Conservation (phyloP, 2,797 vertebrate genomes). For the Enteromius afrohamiltoni region DNA sequence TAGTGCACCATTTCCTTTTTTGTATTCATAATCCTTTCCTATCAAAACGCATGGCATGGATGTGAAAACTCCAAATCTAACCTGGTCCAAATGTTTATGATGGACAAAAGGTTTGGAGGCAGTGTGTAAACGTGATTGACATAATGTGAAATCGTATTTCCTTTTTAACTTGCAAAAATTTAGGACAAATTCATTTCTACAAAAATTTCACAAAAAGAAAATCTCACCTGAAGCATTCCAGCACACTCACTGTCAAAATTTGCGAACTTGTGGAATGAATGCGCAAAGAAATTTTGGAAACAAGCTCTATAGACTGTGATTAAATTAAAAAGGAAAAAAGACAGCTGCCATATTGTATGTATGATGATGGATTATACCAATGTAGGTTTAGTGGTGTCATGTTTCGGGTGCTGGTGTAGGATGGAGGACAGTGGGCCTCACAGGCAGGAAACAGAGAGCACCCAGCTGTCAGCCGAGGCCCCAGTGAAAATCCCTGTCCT, state of each 20-base stretch:
- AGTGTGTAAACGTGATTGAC: too few species aligned
- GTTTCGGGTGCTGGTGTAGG: constrained; percentile 47
- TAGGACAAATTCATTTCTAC: background rate
- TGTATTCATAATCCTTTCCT: too few species aligned
- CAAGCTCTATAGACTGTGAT: constrained; percentile 20
- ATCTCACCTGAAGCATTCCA: background rate
- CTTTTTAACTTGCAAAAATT: too few species aligned
- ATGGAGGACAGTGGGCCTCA: constrained; percentile 52
- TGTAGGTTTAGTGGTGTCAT: constrained; percentile 51
- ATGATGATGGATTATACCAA: constrained; percentile 55
- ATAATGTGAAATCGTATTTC: too few species aligned
- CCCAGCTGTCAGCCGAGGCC: constrained; percentile 77
- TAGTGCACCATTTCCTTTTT: background rate
- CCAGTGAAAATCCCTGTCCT: constrained; percentile 83
- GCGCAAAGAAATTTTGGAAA: constrained; percentile 21
- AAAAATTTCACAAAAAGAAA: background rate
- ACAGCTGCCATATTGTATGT: constrained; percentile 49
- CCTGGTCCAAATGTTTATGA: too few species aligned
- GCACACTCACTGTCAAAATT: background rate
- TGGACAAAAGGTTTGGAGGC: too few species aligned
- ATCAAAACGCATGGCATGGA: too few species aligned
- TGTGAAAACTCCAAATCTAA: too few species aligned
- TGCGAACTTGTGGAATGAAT: background rate
- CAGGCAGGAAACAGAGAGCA: constrained; percentile 68
- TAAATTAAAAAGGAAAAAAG: constrained; percentile 59